Evolutionary conservation across 2,888 invertebrate species (phyloP).

Genomic region (Hyppa rectilinea): DNA sequence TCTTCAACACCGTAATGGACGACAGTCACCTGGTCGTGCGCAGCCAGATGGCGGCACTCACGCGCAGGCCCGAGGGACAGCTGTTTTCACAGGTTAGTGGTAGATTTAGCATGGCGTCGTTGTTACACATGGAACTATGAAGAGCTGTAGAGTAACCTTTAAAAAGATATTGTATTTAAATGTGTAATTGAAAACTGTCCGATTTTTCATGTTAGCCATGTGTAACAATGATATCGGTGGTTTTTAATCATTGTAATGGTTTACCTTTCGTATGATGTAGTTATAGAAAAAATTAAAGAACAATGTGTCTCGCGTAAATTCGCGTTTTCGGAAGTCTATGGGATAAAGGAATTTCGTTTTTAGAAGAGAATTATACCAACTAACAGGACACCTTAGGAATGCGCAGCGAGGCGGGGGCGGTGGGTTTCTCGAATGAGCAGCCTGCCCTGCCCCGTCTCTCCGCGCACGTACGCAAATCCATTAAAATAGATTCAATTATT

Average conservation of each 20-base stretch:
- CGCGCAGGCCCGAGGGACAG: constrained; percentile 95
- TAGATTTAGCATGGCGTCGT: background rate
- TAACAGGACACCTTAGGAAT: too few species aligned
- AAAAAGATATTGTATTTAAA: background rate
- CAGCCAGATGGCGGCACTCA: constrained; percentile 95
- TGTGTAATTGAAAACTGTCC: background rate
- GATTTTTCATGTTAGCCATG: background rate
- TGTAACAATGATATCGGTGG: background rate
- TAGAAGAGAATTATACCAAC: too few species aligned
- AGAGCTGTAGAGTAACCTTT: background rate
- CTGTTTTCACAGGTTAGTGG: constrained; percentile 96
- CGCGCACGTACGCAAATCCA: too few species aligned
- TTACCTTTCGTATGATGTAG: too few species aligned
- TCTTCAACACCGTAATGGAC: constrained; percentile 99
- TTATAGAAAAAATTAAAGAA: too few species aligned
- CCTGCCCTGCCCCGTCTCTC: too few species aligned
- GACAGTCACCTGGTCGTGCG: constrained; percentile 98
- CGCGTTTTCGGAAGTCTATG: too few species aligned
- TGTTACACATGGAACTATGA: background rate
- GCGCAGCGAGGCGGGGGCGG: too few species aligned
- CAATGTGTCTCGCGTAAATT: too few species aligned
- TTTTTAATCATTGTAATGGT: background rate
- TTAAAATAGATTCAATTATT: background rate
- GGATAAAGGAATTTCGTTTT: too few species aligned
- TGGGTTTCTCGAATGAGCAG: too few species aligned